phyloP scores from a whole-genome alignment of 92 coral and sea anemone genomes.

The Epizoanthus rinbou region DNA sequence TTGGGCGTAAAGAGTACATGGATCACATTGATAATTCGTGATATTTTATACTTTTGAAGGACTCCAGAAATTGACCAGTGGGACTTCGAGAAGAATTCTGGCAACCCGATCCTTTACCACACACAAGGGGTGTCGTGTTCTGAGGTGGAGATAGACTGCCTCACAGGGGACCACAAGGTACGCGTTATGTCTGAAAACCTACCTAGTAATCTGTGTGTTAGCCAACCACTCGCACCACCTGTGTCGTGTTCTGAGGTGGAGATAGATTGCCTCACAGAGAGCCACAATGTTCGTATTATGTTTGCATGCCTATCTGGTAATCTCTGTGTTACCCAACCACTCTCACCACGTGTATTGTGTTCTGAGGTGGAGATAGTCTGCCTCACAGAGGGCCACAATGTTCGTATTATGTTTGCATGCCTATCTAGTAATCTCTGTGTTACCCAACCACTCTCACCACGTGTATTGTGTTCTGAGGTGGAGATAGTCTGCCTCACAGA shows the following conservation, averaged over 20 bases:
- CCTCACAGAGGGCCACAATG: constrained; percentile 13
- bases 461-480: too few relatives aligned
- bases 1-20: not conserved
- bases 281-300: not conserved
- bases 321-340: too few relatives aligned
- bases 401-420: not conserved
- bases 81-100: not conserved
- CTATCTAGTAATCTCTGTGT: too few relatives aligned
- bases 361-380: too few relatives aligned
- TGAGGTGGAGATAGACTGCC: constrained; percentile 21
- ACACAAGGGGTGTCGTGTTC: constrained; percentile 10
- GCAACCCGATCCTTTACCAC: not conserved
- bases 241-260: constrained; percentile 17
- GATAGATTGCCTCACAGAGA: constrained; percentile 11
- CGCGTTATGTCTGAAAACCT: not conserved
- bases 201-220: too few relatives aligned
- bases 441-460: too few relatives aligned
- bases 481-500: too few relatives aligned
- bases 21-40: not conserved
- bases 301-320: too few relatives aligned
- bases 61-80: constrained; percentile 14
- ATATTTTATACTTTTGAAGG: not conserved
- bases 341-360: too few relatives aligned
- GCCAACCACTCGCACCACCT: too few relatives aligned
- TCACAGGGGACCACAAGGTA: constrained; percentile 21